Base-by-base conservation (phyloP, 2,888 invertebrate species). In the Monopis laevigella region DNA sequence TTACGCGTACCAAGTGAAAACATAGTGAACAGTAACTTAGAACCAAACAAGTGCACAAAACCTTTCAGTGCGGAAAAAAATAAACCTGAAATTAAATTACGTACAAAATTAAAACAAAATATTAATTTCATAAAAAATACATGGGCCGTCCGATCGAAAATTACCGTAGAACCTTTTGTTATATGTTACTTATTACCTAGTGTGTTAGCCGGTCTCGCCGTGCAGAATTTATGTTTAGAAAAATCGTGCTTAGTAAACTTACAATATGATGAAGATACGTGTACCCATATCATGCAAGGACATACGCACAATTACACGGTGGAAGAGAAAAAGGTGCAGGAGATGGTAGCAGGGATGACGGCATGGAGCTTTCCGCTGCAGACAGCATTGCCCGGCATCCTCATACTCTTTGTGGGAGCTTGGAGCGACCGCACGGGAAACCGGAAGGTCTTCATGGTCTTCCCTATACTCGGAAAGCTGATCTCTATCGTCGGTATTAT, bases 91-190 rank as follows among this genome's bases (percentile, higher is more conserved):
- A 62, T 53, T 39, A 71, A 63, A 55, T 49, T 77, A 19, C 73
- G 58, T 51, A 64, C 59, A 46, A 60, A 71, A 46, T 52, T 75
- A 21, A 78, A 78, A 49, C 56, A 68, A 48, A n/a, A n/a, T n/a
- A n/a, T n/a, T n/a, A n/a, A n/a, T n/a, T 67, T 66, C 40, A 55
- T 78, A 8, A 75, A 74, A 57, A 59, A 65, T 46, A 55, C 68
- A 47, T 78, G 80, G 77, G 59, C 62, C 18, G 59, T 74, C 46
- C 64, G 67, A 57, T 62, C 72, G 8, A 72, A 74, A 59, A 52
- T 80, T 24, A 88, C 88, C n/a, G 87, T 88, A 17, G 88, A 88
- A 60, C 88, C 88, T 4, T 84, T 87, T 51, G 71, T 88, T 40
- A 74, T 86, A 40, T 86, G 86, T 55, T 88, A 88, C 54, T 71